phyloP scores from a whole-genome alignment of 2,888 invertebrate species.

The Metalampra italica region DNA sequence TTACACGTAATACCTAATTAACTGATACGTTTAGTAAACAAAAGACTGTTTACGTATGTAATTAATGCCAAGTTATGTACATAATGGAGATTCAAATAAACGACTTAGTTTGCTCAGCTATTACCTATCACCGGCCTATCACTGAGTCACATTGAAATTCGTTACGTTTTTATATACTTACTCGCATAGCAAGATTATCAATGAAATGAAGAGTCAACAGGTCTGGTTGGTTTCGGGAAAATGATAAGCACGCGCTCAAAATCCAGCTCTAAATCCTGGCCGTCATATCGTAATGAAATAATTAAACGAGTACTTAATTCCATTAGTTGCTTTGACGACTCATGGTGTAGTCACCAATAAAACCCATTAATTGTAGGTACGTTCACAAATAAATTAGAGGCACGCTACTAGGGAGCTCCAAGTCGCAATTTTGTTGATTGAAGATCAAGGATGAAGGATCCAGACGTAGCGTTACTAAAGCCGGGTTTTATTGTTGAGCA shows the following conservation, averaged over 20 bases:
- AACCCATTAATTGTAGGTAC: neutral
- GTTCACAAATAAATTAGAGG: too few relatives aligned
- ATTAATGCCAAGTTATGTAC: constrained; percentile 31
- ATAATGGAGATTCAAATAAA: neutral
- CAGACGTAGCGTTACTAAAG: constrained; percentile 1
- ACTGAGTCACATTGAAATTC: neutral
- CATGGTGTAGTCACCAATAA: neutral
- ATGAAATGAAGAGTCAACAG: constrained; percentile 38
- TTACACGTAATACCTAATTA: neutral
- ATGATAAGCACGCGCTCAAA: constrained; percentile 42
- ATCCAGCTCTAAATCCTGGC: too few relatives aligned
- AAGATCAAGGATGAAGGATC: constrained; percentile 10
- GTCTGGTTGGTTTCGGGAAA: constrained; percentile 35
- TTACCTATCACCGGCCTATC: neutral
- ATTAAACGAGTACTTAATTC: neutral
- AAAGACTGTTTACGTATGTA: constrained; percentile 14
- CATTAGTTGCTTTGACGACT: neutral
- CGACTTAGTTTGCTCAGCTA: neutral
- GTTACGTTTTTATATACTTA: constrained; percentile 1
- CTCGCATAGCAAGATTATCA: constrained; percentile 23
- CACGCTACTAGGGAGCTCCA: neutral
- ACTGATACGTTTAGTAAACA: constrained; percentile 8
- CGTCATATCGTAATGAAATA: neutral
- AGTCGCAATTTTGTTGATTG: neutral
- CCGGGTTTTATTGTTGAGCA: neutral